Evolutionary conservation across 2,113 vertebrate genomes (phyloP), one percentile per base, ranked within the genome.

Genomic region (Callipepla californica): DNA sequence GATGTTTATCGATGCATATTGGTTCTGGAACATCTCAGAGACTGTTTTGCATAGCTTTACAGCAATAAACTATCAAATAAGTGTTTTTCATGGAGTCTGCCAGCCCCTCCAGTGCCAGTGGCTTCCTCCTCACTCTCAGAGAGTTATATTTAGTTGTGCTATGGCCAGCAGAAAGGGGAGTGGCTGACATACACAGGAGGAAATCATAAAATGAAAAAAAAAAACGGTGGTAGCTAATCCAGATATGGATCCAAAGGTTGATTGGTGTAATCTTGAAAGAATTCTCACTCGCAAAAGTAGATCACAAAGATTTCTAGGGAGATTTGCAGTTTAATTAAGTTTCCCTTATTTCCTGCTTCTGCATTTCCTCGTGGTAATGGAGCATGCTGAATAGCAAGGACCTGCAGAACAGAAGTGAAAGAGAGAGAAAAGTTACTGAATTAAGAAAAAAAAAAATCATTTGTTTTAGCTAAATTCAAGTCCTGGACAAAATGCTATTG

Each of bases 151-250:
- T 80, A 79, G 48, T 47, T 0, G 0, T n/a, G n/a, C 44, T 36
- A 7, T 6, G 32, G 45, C 44, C 2, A 79, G 48, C 26, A 89
- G 63, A 89, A 61, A 0, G 4, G 32, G 45, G 47, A 72, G 59
- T 1, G n/a, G 57, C 34, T 0, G 0, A 40, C 4, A 28, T 12
- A n/a, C 70, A 22, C 1, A 3, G 38, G 19, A 12, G n/a, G 14
- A 55, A 21, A 50, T 30, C 7, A 58, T 48, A 80, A 83, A 70
- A 88, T 28, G 16, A 22, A 73, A 92, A 26, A 36, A 36, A 36
- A 85, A 86, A 87, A 87, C 34, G 2, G 30, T 22, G 26, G 10
- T 38, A 28, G 42, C 15, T 13, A 8, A 45, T 89, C 74, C 74
- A 91, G 66, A 50, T 55, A 85, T 26, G 25, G 23, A 77, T 79